These are phyloP conservation scores for Elegia similella DNA, from an alignment of 2,888 invertebrate genomes.

Conservation along the genomic window DNA sequence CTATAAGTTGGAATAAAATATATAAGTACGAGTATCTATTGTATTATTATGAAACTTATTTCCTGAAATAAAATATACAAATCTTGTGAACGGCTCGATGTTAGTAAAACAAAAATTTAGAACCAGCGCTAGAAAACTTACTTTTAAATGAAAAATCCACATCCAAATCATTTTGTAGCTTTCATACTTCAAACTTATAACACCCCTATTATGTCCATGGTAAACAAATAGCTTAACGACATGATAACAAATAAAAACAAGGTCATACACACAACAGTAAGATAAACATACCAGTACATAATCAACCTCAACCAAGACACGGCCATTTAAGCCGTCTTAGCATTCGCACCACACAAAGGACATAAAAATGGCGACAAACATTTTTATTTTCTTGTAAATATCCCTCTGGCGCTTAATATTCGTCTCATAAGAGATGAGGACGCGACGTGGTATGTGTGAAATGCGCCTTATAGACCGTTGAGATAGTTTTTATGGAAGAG, in stretches of 20 bases:
- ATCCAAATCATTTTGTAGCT: no score
- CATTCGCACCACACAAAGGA: constrained; percentile 32
- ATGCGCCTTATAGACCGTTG: constrained; percentile 35
- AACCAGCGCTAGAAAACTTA: no score
- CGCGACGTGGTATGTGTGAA: constrained; percentile 55
- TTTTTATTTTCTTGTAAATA: constrained; percentile 66
- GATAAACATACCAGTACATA: constrained; percentile 10
- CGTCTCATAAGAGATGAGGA: constrained; percentile 60
- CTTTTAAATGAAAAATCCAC: no score
- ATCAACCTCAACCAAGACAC: constrained; percentile 4
- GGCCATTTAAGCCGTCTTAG: constrained; percentile 28
- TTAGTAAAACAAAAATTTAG: no score
- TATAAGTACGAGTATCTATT: no score
- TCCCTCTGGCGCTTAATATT: constrained; percentile 63
- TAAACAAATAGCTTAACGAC: no score
- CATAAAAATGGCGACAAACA: constrained; percentile 52
- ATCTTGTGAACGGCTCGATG: no score
- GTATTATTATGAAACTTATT: no score
- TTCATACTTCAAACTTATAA: no score
- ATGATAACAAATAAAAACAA: constrained; percentile 9
- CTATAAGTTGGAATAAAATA: no score
- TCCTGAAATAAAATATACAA: no score
- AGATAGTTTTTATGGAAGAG: constrained; percentile 27
- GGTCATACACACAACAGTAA: background rate
- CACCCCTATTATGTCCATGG: no score